These are phyloP conservation scores for Podarcis siculus DNA, from an alignment of 2,797 vertebrate species.

Conservation along the genomic window DNA sequence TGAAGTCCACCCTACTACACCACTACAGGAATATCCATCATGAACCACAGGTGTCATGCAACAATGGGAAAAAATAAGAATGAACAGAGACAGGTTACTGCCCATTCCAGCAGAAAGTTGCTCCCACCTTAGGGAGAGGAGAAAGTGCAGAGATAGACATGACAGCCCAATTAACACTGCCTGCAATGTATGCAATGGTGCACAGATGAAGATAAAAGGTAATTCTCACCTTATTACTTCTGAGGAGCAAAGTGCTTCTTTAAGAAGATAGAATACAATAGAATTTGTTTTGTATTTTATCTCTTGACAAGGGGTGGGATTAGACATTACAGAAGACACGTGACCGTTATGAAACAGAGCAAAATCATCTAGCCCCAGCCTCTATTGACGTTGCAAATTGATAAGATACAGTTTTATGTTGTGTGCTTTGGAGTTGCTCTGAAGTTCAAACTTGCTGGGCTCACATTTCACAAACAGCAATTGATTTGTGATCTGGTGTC, in stretches of 20 bases:
- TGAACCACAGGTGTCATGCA: neutral
- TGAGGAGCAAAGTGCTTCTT: neutral
- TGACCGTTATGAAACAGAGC: neutral
- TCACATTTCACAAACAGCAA: neutral
- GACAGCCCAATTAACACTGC: neutral
- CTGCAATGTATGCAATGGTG: neutral
- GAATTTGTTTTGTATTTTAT: neutral
- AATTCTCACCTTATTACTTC: neutral
- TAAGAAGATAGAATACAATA: neutral
- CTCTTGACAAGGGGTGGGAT: neutral
- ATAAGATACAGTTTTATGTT: neutral
- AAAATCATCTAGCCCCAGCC: neutral
- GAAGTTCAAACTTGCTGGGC: neutral
- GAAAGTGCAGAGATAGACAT: neutral
- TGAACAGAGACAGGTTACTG: neutral
- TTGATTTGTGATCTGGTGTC: neutral
- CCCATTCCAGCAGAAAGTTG: neutral
- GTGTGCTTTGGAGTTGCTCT: neutral
- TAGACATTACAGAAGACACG: neutral
- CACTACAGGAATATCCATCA: neutral
- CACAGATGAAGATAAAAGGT: too few species aligned
- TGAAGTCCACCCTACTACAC: neutral
- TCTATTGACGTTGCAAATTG: neutral
- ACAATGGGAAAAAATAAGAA: neutral
- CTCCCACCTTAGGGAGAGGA: neutral